Conservation (phyloP, 2,888 invertebrate genomes). For the Urechis unicinctus region DNA sequence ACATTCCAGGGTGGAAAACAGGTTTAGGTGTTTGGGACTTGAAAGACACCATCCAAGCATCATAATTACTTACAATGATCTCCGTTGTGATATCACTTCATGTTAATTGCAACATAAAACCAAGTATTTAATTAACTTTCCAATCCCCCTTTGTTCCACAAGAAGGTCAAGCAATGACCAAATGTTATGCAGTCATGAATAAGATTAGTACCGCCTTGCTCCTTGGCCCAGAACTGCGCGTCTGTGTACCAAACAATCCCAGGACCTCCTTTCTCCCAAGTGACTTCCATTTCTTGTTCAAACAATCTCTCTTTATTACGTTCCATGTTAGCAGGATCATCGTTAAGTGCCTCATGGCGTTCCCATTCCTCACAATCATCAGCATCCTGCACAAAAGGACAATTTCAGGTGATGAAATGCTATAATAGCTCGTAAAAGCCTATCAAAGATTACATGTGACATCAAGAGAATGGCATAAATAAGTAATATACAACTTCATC, state of each 20-base stretch:
- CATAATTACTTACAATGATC: too few species aligned
- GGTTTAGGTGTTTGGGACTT: too few species aligned
- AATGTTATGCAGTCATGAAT: too few species aligned
- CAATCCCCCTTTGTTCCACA: too few species aligned
- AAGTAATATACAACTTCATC: not conserved
- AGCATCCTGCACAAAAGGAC: slow-evolving; percentile 45
- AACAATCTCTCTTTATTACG: slow-evolving; percentile 53
- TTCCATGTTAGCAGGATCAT: slow-evolving; percentile 53
- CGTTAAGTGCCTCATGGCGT: slow-evolving; percentile 53
- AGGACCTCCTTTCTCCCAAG: slow-evolving; percentile 60
- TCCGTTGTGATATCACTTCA: too few species aligned
- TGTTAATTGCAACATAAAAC: too few species aligned
- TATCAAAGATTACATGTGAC: not conserved
- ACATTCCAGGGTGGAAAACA: too few species aligned
- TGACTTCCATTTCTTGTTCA: slow-evolving; percentile 51
- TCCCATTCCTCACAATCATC: slow-evolving; percentile 57
- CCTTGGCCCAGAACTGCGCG: slow-evolving; percentile 55
- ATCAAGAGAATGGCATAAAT: not conserved
- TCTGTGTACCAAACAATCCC: slow-evolving; percentile 59
- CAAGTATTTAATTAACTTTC: too few species aligned
- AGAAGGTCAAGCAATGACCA: too few species aligned
- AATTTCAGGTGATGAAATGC: too few species aligned
- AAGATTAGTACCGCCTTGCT: slow-evolving; percentile 43
- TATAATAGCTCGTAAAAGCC: too few species aligned
- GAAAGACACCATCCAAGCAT: too few species aligned